phyloP scores from a whole-genome alignment of 2,888 invertebrate species.

The Drosophila pegasa region DNA sequence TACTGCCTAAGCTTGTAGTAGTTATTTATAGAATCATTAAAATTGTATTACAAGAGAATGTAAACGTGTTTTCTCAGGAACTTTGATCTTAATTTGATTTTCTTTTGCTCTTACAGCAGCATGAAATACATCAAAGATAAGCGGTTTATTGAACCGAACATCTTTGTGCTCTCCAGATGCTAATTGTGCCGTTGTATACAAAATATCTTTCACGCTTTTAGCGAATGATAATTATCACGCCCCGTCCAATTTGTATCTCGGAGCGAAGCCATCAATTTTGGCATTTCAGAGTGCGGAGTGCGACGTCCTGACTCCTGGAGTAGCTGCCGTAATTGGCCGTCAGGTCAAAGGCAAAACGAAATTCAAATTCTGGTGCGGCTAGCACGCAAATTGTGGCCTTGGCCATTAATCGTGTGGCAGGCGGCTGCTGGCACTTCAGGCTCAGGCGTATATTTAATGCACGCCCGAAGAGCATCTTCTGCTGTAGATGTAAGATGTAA shows the following conservation, averaged over 20 bases:
- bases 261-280: constrained; percentile 38
- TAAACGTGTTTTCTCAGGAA: too few relatives aligned
- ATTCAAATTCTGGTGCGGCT: constrained; percentile 56
- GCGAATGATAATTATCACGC: constrained; percentile 54
- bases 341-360: constrained; percentile 40
- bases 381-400: constrained; percentile 33
- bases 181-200: too few relatives aligned
- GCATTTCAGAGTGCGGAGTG: constrained; percentile 6
- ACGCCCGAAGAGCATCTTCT: constrained; percentile 12
- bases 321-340: constrained; percentile 32
- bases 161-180: not conserved
- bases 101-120: not conserved
- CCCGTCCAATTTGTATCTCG: constrained; percentile 30
- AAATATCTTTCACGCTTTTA: not conserved
- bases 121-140: not conserved
- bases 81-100: not conserved
- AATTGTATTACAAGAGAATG: too few relatives aligned
- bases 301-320: not conserved
- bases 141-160: constrained; percentile 15
- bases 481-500: constrained; percentile 33
- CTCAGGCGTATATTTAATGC: constrained; percentile 59
- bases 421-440: constrained; percentile 27
- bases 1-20: too few relatives aligned
- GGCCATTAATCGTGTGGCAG: constrained; percentile 56
- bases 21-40: too few relatives aligned